Conservation (phyloP, 2,888 invertebrate genomes). For the Catotricha subobsoleta region DNA sequence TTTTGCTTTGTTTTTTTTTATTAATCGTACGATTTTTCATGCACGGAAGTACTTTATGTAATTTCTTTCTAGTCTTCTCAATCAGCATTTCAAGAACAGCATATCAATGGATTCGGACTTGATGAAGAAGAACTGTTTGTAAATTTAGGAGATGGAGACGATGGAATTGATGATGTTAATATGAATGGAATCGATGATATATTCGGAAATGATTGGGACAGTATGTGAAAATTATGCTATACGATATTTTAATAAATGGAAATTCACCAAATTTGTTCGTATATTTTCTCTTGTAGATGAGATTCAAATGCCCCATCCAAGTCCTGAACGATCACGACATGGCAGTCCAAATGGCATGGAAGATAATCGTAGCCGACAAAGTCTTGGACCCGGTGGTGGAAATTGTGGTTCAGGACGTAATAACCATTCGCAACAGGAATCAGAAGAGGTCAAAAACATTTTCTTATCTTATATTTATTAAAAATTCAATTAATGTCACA, state of each 20-base stretch:
- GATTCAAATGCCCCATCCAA: conserved; percentile 32
- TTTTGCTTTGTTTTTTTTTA: background rate
- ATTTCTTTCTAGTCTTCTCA: conserved; percentile 37
- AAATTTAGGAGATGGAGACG: conserved; percentile 37
- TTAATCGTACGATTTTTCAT: background rate
- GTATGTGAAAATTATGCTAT: conserved; percentile 1
- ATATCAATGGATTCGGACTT: conserved; percentile 44
- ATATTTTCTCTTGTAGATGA: conserved; percentile 9
- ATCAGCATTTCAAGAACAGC: conserved; percentile 50
- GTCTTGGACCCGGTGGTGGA: conserved; percentile 33
- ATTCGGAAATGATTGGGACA: conserved; percentile 6
- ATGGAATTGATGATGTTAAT: conserved; percentile 8
- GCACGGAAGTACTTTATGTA: background rate
- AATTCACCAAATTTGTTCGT: background rate
- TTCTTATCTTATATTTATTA: too few species aligned
- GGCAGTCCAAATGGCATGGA: conserved; percentile 36
- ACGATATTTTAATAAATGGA: background rate
- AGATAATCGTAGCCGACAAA: conserved; percentile 30
- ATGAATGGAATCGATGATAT: conserved; percentile 8
- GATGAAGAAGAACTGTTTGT: conserved; percentile 49
- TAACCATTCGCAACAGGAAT: conserved; percentile 20
- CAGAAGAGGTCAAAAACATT: conserved; percentile 23
- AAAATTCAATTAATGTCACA: too few species aligned
- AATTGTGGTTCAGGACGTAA: conserved; percentile 26
- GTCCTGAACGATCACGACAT: conserved; percentile 35